Conservation (phyloP, 2,888 invertebrate species). For the Marronus borbonicus region DNA sequence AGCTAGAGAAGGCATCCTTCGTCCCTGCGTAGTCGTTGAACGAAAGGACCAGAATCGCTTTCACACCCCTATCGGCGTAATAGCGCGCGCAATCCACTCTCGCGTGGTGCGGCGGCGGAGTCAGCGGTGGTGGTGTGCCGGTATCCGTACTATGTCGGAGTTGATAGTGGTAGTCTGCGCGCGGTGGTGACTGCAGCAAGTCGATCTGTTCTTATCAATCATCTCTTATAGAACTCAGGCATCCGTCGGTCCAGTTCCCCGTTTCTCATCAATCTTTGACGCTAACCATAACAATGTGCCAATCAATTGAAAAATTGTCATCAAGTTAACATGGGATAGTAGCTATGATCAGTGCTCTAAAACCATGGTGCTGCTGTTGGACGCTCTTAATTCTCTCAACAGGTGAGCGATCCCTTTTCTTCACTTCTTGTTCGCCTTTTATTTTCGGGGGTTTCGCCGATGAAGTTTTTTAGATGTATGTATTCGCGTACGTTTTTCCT, state of each 20-base stretch:
- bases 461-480: neutral
- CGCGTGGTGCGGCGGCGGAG: slow-evolving; percentile 6
- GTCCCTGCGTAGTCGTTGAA: neutral
- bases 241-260: neutral
- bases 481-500: slow-evolving; percentile 1
- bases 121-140: neutral
- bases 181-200: slow-evolving; percentile 22
- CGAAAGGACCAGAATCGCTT: neutral
- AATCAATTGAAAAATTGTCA: slow-evolving; percentile 23
- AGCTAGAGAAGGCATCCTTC: slow-evolving; percentile 3
- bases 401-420: slow-evolving; percentile 41
- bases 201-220: neutral
- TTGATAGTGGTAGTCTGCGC: slow-evolving; percentile 32
- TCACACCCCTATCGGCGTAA: slow-evolving; percentile 8
- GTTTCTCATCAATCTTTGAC: neutral
- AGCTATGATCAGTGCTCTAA: slow-evolving; percentile 48
- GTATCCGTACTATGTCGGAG: neutral
- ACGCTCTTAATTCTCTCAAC: slow-evolving; percentile 48
- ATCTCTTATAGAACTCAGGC: neutral
- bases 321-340: slow-evolving; percentile 47
- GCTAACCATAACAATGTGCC: neutral
- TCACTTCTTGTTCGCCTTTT: neutral
- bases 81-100: slow-evolving; percentile 4
- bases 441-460: neutral
- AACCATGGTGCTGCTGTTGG: slow-evolving; percentile 50